Evolutionary conservation across 2,113 vertebrate genomes (phyloP), one percentile per base, ranked within the genome.

Genomic region (Actenoides hombroni): DNA sequence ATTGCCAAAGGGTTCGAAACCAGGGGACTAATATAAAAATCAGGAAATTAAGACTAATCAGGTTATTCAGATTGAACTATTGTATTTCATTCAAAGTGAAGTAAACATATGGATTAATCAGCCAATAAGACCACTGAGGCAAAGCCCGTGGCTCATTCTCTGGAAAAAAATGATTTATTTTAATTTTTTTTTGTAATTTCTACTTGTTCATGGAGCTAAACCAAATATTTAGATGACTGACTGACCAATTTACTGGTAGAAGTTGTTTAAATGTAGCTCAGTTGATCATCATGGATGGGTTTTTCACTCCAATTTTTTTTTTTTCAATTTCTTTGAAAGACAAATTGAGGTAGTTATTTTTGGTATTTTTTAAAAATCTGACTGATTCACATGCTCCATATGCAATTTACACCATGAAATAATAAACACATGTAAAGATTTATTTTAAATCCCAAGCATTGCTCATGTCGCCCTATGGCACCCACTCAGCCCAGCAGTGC

Each of bases 11-110:
- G 78, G 91, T 96, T 95, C 39, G 82, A 97, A 97, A 96, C 39
- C 84, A 92, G 25, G 75, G 80, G 76, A 85, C 88, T 91, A 81
- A 83, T 95, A 93, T 63, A 95, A 96, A 95, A 98, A 96, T 92
- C 83, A 94, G 83, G 68, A 92, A 96, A 94, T 94, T 97, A 79
- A 93, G 93, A 86, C n/a, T 61, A 95, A 94, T 87, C 75, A 71
- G 65, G 10, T 85, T 91, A 90, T 75, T 70, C 42, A 44, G 82
- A 67, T 3, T 70, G 86, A 94, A 90, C 39, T 64, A 87, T 88
- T 92, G 79, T 77, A 94, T 97, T 97, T 96, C 85, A 90, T 92
- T 94, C 46, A 54, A 93, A 90, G 49, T 53, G 57, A 35, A 61
- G 75, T 49, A 86, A 95, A 97, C 75, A 85, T 87, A 96, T 86